Conservation (phyloP, 1,140 invertebrate species). For the Chlorops oryzae region DNA sequence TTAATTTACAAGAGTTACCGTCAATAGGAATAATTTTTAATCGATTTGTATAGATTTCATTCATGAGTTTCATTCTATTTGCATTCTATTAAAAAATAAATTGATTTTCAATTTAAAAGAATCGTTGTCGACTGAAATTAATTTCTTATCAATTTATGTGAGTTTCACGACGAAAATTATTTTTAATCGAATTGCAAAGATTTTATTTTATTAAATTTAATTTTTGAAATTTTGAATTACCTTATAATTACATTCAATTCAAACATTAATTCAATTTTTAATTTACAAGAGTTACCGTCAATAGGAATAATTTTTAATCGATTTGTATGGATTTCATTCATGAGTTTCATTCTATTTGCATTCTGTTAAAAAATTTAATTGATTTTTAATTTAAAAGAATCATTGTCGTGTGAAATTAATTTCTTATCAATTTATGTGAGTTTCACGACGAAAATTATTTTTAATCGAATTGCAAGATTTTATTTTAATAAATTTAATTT, state of each 20-base stretch:
- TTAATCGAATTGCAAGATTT: neutral
- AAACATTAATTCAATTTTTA: neutral
- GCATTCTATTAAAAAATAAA: neutral
- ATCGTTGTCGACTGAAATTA: no score
- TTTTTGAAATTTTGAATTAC: neutral
- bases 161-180: neutral
- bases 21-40: no score
- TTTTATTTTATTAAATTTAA: neutral
- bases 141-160: neutral
- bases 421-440: neutral
- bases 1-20: no score
- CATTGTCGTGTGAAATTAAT: no score
- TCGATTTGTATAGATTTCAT: no score
- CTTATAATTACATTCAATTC: neutral
- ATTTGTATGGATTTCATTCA: neutral
- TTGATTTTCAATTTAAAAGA: no score
- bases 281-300: no score
- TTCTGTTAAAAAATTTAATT: neutral
- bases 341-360: neutral
- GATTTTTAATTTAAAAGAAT: no score
- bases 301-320: no score
- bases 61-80: neutral
- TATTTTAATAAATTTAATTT: neutral
- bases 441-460: neutral
- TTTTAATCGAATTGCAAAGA: neutral